Evolutionary conservation across 35 echinoderm and acorn worm species (phyloP).

Genomic region (Diadema setosum): DNA sequence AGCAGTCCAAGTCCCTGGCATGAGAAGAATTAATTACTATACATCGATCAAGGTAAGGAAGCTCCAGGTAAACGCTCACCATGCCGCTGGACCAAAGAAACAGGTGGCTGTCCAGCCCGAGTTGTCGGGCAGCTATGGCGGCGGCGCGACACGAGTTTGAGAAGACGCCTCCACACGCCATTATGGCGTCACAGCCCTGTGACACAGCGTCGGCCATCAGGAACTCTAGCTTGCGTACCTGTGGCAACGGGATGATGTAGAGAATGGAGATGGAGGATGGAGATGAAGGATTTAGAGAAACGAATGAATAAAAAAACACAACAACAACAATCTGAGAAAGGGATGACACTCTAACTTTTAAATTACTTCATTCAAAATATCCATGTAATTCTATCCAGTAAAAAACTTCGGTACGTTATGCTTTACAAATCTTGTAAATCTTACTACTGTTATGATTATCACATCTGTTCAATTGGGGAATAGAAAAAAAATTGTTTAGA

Average conservation of each 20-base stretch:
- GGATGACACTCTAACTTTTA: neutral
- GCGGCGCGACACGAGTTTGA: constrained; percentile 78
- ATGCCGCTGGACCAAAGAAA: constrained; percentile 48
- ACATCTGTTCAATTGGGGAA: too few species aligned
- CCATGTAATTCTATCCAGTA: neutral
- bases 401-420: neutral
- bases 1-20: too few species aligned
- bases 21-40: too few species aligned
- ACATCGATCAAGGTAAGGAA: too few species aligned
- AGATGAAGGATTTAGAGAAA: neutral
- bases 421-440: neutral
- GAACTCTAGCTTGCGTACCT: constrained; percentile 95
- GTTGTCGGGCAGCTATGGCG: constrained; percentile 58
- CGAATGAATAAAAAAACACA: neutral
- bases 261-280: neutral
- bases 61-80: neutral
- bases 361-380: neutral
- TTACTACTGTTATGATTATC: too few species aligned
- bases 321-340: neutral
- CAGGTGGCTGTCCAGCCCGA: constrained; percentile 69
- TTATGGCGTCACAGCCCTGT: constrained; percentile 59
- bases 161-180: constrained; percentile 65
- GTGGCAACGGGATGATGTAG: neutral
- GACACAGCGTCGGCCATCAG: constrained; percentile 70
- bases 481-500: too few species aligned